Percentiles rank a stretch among this genome's conserved stretches.
phyloP scores from a whole-genome alignment of 2,797 vertebrate species.

The Melanotaenia pygmaea region DNA sequence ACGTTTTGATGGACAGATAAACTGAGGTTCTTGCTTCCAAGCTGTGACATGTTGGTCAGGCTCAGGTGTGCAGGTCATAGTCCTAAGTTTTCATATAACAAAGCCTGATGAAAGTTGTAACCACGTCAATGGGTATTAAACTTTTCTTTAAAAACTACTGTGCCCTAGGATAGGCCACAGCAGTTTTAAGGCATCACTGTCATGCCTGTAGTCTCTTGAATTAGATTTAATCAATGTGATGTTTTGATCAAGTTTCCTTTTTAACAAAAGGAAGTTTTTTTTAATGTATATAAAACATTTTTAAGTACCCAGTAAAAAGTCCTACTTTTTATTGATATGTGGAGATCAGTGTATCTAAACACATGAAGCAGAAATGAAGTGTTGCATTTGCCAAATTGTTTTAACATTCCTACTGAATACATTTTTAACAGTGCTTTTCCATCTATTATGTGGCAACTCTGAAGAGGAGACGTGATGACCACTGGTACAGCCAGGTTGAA shows the following conservation, averaged over 20 bases:
- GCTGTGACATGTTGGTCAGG: slow-evolving; percentile 37
- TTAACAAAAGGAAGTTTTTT: background rate
- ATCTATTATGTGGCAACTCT: slow-evolving; percentile 16
- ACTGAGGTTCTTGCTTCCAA: slow-evolving; percentile 36
- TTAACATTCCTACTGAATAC: slow-evolving; percentile 15
- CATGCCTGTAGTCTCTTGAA: background rate
- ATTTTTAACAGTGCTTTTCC: slow-evolving; percentile 8
- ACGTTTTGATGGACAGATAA: slow-evolving; percentile 58
- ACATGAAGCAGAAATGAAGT: background rate
- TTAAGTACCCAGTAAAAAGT: background rate
- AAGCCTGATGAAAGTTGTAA: slow-evolving; percentile 50
- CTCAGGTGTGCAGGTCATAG: slow-evolving; percentile 68
- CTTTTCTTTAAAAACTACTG: slow-evolving; percentile 37
- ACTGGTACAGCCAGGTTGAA: slow-evolving; percentile 13
- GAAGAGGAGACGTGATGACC: slow-evolving; percentile 4
- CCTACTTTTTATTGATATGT: background rate
- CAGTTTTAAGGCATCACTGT: slow-evolving; percentile 4
- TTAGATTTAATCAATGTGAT: background rate
- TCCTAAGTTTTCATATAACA: slow-evolving; percentile 28
- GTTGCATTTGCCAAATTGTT: slow-evolving; percentile 2
- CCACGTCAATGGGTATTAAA: slow-evolving; percentile 37
- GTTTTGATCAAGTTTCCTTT: background rate
- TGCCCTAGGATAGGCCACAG: slow-evolving; percentile 7
- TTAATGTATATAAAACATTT: background rate
- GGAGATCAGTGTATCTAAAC: background rate